phyloP scores from a whole-genome alignment of 2,797 vertebrate genomes.

The Sebastes oblongus region DNA sequence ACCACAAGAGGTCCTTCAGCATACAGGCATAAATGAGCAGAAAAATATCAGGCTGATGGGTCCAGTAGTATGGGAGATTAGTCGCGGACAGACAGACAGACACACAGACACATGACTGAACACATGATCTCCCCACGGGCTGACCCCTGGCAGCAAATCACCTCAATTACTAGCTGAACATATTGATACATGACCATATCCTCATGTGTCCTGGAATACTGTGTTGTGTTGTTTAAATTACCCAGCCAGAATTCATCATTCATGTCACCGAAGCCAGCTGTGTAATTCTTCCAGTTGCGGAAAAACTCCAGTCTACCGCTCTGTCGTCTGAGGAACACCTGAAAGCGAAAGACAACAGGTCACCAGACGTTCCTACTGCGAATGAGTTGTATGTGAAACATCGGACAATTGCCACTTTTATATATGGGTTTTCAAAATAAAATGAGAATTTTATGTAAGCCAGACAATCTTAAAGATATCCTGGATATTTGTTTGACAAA shows the following conservation, averaged over 20 bases:
- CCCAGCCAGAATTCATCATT: conserved; percentile 96
- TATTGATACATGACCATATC: background rate
- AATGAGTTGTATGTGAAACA: background rate
- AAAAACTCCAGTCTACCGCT: conserved; percentile 93
- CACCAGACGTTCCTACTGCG: background rate
- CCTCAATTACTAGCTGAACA: background rate
- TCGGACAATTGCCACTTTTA: background rate
- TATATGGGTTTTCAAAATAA: background rate
- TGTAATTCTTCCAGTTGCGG: conserved; percentile 94
- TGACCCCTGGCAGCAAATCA: background rate
- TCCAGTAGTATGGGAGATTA: background rate
- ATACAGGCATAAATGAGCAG: background rate
- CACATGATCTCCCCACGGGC: background rate
- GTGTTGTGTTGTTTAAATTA: conserved; percentile 47
- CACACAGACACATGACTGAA: no score
- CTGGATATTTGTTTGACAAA: background rate
- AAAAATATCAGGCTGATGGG: background rate
- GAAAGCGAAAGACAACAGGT: background rate
- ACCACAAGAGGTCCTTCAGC: no score
- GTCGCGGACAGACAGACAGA: background rate
- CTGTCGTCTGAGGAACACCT: conserved; percentile 94
- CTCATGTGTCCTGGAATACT: background rate
- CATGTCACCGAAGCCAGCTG: conserved; percentile 91
- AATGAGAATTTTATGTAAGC: background rate
- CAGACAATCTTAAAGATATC: background rate